Base-by-base conservation (phyloP, 2,797 vertebrate species). In the Hypotaenidia philippensis region DNA sequence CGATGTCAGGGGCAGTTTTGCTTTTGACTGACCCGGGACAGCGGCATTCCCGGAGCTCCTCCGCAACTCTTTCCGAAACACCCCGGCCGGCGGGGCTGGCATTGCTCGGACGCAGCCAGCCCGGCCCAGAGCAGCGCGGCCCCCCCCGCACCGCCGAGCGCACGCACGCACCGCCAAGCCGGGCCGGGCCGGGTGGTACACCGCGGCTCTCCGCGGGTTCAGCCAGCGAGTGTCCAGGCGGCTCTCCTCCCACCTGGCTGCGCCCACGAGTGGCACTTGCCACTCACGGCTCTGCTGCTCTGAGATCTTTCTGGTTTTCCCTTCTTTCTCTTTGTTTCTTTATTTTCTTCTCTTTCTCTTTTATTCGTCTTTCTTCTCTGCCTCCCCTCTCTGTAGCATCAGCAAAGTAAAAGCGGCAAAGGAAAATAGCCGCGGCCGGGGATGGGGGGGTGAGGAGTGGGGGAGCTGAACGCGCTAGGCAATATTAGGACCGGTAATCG, bases 361-460 rank as follows among this genome's bases (percentile, higher is more conserved):
- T 25, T 0, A 1, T 5, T 22, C 1, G 18, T 38, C 2, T 4
- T 29, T 55, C 13, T 9, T 29, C 26, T 11, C 9, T 31, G 5
- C 4, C 6, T 25, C 25, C 10, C 5, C 57, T 16, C 25, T 27
- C 53, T 13, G 26, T 47, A 32, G 16, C 31, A 41, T 6, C 52
- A 44, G 21, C 38, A 57, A 32, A 64, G 38, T 40, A 34, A 40
- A 18, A 52, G 8, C 13, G 7, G 66, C 55, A 19, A 9, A 68
- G 20, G 26, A 29, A 36, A 45, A 29, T 50, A 34, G 14, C 5
- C 11, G 25, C 25, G 14, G 25, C 5, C 11, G 25, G 49, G 49
- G 25, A 14, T 9, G 25, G 23, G 47, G 44, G 11, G 21, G 21
- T 47, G 21, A 10, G 20, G 45, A 9, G 20, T 45, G 41, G n/a